Evolutionary conservation across 2,888 invertebrate genomes (phyloP).

Genomic region (Dryocosmus kuriphilus): DNA sequence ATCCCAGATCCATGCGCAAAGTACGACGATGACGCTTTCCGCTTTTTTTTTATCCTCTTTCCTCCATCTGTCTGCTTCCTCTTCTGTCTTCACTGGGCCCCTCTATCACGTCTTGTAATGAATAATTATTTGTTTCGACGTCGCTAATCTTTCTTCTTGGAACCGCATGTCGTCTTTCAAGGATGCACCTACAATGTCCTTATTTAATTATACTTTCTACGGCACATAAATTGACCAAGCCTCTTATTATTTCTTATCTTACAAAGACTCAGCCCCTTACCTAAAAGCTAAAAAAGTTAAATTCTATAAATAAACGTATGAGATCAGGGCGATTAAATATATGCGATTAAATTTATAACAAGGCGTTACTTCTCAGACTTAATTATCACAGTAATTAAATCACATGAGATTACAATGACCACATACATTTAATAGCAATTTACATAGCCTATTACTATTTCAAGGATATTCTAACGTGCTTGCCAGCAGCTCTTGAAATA

Average conservation of each 20-base stretch:
- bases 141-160: slow-evolving; percentile 19
- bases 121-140: slow-evolving; percentile 39
- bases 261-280: not conserved
- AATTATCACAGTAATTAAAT: slow-evolving; percentile 35
- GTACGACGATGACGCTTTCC: slow-evolving; percentile 47
- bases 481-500: slow-evolving; percentile 7
- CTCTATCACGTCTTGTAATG: slow-evolving; percentile 38
- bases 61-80: slow-evolving; percentile 7
- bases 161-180: slow-evolving; percentile 21
- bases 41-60: slow-evolving; percentile 37
- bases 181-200: slow-evolving; percentile 18
- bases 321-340: too few relatives aligned
- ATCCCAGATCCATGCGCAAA: slow-evolving; percentile 58
- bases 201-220: slow-evolving; percentile 16
- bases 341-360: slow-evolving; percentile 11
- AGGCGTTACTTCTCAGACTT: slow-evolving; percentile 15
- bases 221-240: not conserved
- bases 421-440: slow-evolving; percentile 21
- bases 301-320: not conserved
- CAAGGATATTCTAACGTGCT: slow-evolving; percentile 25
- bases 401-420: not conserved
- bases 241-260: not conserved
- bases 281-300: not conserved
- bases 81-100: slow-evolving; percentile 5
- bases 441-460: slow-evolving; percentile 15